Conservation (phyloP, 2,888 invertebrate species). For the Ditylenchus weischeri region DNA sequence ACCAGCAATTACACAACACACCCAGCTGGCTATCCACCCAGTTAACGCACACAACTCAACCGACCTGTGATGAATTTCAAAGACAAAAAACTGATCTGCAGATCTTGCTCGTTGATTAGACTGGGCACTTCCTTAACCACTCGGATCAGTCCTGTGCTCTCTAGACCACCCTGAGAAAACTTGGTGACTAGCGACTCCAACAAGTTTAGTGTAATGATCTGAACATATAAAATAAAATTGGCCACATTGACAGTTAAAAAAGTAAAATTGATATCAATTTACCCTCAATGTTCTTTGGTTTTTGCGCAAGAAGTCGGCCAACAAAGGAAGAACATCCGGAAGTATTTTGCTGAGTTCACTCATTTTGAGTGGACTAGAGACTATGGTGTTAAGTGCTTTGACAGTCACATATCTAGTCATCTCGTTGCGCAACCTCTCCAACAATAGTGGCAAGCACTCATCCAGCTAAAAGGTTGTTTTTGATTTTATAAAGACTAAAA, state of each 20-base stretch:
- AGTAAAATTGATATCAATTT: neutral
- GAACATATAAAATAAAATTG: neutral
- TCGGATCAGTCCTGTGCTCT: conserved; percentile 25
- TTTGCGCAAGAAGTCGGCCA: conserved; percentile 89
- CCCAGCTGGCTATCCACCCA: too few relatives aligned
- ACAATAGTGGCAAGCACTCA: conserved; percentile 85
- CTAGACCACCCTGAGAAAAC: conserved; percentile 62
- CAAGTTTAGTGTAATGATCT: conserved; percentile 78
- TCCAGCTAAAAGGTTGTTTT: conserved; percentile 12
- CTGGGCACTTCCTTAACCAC: conserved; percentile 79
- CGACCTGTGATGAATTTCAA: conserved; percentile 37
- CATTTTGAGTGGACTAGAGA: conserved; percentile 70
- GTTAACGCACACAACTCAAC: neutral
- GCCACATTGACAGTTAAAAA: neutral
- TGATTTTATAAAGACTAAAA: too few relatives aligned
- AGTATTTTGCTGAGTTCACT: conserved; percentile 68
- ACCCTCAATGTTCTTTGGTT: conserved; percentile 87
- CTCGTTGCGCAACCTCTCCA: conserved; percentile 91
- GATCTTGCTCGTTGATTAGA: conserved; percentile 84
- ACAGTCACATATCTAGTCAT: conserved; percentile 77
- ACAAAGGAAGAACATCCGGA: conserved; percentile 82
- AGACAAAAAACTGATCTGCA: conserved; percentile 83
- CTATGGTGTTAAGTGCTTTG: conserved; percentile 73
- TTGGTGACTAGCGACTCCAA: conserved; percentile 85
- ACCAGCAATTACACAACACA: neutral